Base-by-base conservation (phyloP, 2,888 invertebrate genomes). In the Yponomeuta evonymella region DNA sequence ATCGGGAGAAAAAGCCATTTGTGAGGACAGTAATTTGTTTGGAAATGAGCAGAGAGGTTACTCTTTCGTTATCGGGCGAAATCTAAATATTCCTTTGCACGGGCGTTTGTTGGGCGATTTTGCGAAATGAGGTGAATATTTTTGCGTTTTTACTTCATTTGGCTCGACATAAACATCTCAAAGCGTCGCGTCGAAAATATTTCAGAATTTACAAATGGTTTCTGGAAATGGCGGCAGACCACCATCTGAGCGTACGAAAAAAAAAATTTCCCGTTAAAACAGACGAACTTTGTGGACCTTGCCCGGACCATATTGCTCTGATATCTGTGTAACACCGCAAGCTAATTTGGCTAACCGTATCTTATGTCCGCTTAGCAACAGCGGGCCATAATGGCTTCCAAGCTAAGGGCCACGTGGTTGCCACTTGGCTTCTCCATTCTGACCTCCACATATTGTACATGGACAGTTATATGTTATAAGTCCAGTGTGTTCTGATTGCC, bases 1-100 rank as follows among this genome's bases (percentile, higher is more conserved):
- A 70, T 51, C 58, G 70, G 62, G 70, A 67, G 70, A 67, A 70
- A 67, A 70, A 67, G 70, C 70, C 51, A 67, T 70, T 70, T 70
- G 66, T 29, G 23, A 70, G 70, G 67, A 67, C 67, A 67, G 70
- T 67, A 70, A 70, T 70, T 70, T 70, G 70, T 67, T 70, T 51
- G 67, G 51, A 67, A 70, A 70, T 70, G 70, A 70, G 70, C 51
- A 36, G 69, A 63, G 62, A 36, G 67, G 58, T 36, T 43, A 70
- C 48, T 65, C 65, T 65, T 65, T 48, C 62, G 43, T 62, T 63
- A 63, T 62, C 63, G 70, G 43, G 23, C 33, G 48, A 29, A n/a
- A 62, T 30, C 62, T 69, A 36, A 62, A 62, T 62, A 69, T 69
- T 69, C 62, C 12, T 30, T 63, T 69, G 68, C 36, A 62, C 63